These are phyloP conservation scores for Acrobasis repandana DNA, from an alignment of 2,888 invertebrate genomes.

Conservation along the genomic window DNA sequence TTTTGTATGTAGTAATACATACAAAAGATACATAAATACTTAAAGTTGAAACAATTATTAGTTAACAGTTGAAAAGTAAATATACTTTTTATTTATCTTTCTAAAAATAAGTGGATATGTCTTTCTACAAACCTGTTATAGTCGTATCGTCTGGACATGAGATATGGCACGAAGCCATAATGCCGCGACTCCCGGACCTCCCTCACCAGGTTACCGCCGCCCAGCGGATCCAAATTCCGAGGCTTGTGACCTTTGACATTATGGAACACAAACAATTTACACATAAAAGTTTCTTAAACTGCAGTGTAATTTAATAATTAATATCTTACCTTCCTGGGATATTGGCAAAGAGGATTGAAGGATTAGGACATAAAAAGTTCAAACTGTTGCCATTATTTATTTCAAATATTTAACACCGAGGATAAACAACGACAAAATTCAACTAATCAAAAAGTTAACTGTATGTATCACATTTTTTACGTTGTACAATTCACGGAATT, in stretches of 20 bases:
- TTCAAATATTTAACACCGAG: constrained; percentile 24
- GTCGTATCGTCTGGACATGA: constrained; percentile 50
- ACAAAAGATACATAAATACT: no score
- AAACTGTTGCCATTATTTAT: constrained; percentile 26
- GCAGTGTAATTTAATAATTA: not conserved
- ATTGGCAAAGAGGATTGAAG: not conserved
- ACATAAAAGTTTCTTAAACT: not conserved
- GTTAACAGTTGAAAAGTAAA: no score
- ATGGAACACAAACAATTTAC: constrained; percentile 8
- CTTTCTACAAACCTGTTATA: constrained; percentile 47
- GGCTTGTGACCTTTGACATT: constrained; percentile 63
- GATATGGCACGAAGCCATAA: constrained; percentile 52
- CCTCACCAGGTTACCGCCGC: constrained; percentile 66
- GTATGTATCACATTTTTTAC: constrained; percentile 29
- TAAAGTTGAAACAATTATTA: no score
- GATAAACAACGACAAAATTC: constrained; percentile 21
- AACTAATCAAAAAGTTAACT: constrained; percentile 21
- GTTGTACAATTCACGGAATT: constrained; percentile 29
- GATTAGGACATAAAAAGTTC: not conserved
- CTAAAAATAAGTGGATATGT: constrained; percentile 3
- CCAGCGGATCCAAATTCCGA: constrained; percentile 63
- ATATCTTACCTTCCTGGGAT: constrained; percentile 6
- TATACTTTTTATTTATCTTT: no score
- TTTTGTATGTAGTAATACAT: no score
- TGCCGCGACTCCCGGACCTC: constrained; percentile 63